Conservation (phyloP, 2,797 vertebrate genomes). For the Neomorphus geoffroyi region DNA sequence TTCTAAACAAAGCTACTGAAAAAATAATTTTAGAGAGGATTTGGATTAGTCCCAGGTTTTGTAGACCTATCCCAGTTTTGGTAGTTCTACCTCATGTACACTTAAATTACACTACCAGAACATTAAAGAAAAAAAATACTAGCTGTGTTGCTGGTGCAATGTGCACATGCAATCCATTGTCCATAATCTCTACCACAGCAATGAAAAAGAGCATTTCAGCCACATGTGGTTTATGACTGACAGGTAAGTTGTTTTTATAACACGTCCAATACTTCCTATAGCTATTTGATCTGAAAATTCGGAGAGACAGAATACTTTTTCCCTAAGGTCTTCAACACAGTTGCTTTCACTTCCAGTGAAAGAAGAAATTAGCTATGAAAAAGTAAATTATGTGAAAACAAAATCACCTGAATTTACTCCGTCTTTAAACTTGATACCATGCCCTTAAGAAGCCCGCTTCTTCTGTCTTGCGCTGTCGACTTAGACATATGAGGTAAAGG, state of each 20-base stretch:
- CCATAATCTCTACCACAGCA: background rate
- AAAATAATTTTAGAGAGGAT: background rate
- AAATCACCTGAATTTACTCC: background rate
- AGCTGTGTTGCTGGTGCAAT: background rate
- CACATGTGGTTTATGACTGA: background rate
- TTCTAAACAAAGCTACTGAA: background rate
- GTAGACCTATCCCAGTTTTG: background rate
- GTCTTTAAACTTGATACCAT: background rate
- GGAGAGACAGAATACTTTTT: background rate
- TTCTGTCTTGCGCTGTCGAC: background rate
- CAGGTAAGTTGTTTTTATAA: background rate
- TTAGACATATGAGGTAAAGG: background rate
- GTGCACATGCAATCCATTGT: fast-evolving
- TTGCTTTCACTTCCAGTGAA: background rate
- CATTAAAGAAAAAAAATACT: background rate
- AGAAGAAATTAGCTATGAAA: background rate
- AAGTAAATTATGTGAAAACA: background rate
- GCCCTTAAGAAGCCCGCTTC: background rate
- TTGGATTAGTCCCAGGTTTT: background rate
- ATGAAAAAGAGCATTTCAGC: background rate
- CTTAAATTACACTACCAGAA: background rate
- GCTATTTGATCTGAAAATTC: background rate
- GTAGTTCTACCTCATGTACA: background rate
- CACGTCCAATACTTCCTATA: background rate
- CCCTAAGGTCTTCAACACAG: background rate